These are phyloP conservation scores for Chrysolina americana DNA, from an alignment of 2,888 invertebrate species.

Conservation along the genomic window DNA sequence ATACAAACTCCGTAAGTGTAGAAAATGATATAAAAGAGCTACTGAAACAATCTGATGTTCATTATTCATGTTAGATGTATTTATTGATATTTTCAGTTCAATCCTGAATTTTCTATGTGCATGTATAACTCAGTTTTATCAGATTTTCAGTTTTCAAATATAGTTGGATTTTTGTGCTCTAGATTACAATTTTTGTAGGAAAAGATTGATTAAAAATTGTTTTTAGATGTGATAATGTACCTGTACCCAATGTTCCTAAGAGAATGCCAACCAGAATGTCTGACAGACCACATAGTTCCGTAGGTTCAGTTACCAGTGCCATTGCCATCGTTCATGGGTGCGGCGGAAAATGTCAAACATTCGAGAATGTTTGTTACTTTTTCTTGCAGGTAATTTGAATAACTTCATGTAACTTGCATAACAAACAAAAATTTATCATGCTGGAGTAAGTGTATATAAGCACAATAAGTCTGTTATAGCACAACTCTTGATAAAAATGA, in stretches of 20 bases:
- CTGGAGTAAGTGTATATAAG: too few species aligned
- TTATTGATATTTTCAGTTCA: not conserved
- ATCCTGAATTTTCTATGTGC: not conserved
- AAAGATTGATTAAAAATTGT: not conserved
- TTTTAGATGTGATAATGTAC: conserved; percentile 54
- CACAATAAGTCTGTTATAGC: too few species aligned
- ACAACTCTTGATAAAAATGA: too few species aligned
- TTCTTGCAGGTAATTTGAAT: conserved; percentile 74
- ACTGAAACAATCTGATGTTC: too few species aligned
- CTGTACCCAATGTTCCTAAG: conserved; percentile 46
- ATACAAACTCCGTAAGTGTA: conserved; percentile 59
- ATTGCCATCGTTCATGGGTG: conserved; percentile 77
- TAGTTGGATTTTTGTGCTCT: not conserved
- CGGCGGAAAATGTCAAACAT: conserved; percentile 79
- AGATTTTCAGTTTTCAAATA: too few species aligned
- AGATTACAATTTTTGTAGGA: too few species aligned
- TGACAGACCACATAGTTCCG: conserved; percentile 66
- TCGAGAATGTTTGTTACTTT: conserved; percentile 81
- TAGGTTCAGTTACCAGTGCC: conserved; percentile 68
- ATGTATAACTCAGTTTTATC: not conserved
- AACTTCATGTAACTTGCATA: not conserved
- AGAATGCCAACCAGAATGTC: conserved; percentile 53
- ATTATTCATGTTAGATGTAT: too few species aligned
- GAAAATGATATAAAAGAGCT: not conserved
- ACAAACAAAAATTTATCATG: too few species aligned